These are phyloP conservation scores for Apoda limacodes DNA, from an alignment of 2,888 invertebrate genomes.

Conservation along the genomic window DNA sequence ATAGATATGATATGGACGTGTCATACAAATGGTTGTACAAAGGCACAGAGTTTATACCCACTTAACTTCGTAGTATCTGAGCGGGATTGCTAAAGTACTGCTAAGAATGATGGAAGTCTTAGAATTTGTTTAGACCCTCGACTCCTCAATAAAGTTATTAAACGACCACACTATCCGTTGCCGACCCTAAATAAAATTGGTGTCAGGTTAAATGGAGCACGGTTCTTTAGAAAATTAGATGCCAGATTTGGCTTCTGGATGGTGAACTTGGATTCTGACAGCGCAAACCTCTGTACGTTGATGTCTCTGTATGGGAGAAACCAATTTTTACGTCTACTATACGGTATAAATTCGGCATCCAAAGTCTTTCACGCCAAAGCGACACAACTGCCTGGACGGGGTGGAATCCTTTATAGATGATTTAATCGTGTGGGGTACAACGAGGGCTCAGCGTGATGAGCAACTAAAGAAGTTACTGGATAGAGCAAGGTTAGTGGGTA, in stretches of 20 bases:
- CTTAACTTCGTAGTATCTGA: no score
- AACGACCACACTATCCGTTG: slow-evolving; percentile 12
- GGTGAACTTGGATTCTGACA: slow-evolving; percentile 15
- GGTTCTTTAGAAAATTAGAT: slow-evolving; percentile 16
- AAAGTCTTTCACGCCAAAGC: no score
- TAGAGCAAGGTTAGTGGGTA: slow-evolving; percentile 6
- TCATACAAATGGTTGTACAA: no score
- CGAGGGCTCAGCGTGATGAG: slow-evolving; percentile 5
- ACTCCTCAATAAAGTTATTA: slow-evolving; percentile 13
- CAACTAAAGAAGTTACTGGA: slow-evolving; percentile 3
- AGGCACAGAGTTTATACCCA: no score
- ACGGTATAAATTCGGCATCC: no score
- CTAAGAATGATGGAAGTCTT: slow-evolving; percentile 16
- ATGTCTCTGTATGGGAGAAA: slow-evolving; percentile 14
- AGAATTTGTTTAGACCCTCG: slow-evolving; percentile 15
- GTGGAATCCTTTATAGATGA: slow-evolving; percentile 11
- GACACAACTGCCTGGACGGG: no score
- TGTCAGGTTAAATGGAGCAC: slow-evolving; percentile 9
- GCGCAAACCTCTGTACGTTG: slow-evolving; percentile 22
- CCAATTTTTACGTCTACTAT: no score
- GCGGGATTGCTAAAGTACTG: no score
- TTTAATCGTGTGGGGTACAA: slow-evolving; percentile 6
- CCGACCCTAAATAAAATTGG: slow-evolving; percentile 18
- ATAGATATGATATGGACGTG: no score
- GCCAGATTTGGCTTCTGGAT: slow-evolving; percentile 20